These are phyloP conservation scores for Portevinia maculata DNA, from an alignment of 2,888 invertebrate genomes.

Conservation along the genomic window DNA sequence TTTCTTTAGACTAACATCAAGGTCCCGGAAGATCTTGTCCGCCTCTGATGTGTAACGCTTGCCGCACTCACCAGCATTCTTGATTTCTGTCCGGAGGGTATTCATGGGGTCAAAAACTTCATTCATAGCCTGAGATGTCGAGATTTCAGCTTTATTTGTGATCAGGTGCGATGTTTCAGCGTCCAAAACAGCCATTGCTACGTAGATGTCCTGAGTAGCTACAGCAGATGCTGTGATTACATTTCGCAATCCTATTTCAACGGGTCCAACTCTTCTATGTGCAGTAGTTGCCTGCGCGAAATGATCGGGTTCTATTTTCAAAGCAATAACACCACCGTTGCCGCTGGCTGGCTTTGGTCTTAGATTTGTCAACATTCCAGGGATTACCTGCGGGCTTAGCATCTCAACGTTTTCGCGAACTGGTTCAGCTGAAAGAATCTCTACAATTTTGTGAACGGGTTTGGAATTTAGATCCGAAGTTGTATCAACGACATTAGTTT, in stretches of 20 bases:
- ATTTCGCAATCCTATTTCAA: constrained; percentile 51
- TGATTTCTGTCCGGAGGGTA: constrained; percentile 38
- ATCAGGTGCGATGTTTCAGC: constrained; percentile 43
- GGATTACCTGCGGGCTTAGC: too few relatives aligned
- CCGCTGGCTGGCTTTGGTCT: too few relatives aligned
- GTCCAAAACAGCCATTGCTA: constrained; percentile 39
- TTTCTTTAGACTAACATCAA: constrained; percentile 31
- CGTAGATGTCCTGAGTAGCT: constrained; percentile 44
- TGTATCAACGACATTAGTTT: not conserved
- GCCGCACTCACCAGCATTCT: constrained; percentile 35
- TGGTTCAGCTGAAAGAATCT: not conserved
- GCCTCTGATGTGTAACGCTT: constrained; percentile 15
- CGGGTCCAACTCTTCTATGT: constrained; percentile 42
- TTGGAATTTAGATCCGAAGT: not conserved
- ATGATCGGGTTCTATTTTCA: too few relatives aligned
- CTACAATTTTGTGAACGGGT: not conserved
- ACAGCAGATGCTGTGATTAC: constrained; percentile 48
- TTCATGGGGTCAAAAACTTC: constrained; percentile 31
- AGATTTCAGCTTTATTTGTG: constrained; percentile 36
- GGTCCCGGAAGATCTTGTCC: constrained; percentile 46
- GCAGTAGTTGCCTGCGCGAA: too few relatives aligned
- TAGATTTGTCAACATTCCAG: too few relatives aligned
- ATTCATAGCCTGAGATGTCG: constrained; percentile 43
- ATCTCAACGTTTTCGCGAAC: too few relatives aligned
- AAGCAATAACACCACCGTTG: not conserved